phyloP scores from a whole-genome alignment of 2,113 vertebrate species.

The Crypturellus undulatus region DNA sequence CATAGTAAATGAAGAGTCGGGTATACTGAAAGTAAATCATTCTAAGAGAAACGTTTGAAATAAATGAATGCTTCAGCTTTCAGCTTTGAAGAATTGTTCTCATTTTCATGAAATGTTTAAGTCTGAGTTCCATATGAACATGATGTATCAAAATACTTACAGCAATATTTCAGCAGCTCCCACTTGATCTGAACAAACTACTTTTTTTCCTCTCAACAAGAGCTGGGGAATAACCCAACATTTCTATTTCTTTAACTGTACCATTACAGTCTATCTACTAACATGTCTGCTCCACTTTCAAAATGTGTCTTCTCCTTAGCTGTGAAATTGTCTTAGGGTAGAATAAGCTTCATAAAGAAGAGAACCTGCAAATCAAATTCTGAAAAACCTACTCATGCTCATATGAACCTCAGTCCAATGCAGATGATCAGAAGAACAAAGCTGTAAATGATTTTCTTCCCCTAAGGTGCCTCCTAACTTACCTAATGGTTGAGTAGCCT shows the following conservation, averaged over 20 bases:
- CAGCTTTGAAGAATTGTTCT: conserved; percentile 39
- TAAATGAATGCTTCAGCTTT: conserved; percentile 22
- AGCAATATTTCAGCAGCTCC: background rate
- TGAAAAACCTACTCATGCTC: background rate
- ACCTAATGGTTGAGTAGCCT: background rate
- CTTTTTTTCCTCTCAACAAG: background rate
- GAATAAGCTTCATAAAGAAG: background rate
- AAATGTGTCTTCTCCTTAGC: background rate
- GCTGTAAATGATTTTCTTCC: background rate
- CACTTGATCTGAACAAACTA: conserved; percentile 12
- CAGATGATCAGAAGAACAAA: background rate
- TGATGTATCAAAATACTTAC: background rate
- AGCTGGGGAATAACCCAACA: background rate
- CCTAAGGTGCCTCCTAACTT: background rate
- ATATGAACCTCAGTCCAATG: background rate
- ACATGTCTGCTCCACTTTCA: background rate
- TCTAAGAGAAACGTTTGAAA: conserved; percentile 41
- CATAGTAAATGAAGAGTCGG: background rate
- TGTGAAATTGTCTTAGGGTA: background rate
- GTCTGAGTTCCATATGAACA: background rate
- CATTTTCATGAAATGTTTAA: conserved; percentile 12
- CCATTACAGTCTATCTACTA: background rate
- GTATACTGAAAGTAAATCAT: background rate
- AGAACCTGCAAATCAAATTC: background rate
- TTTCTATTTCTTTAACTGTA: background rate